Conservation (phyloP, 2,113 vertebrate species). For the Seriola quinqueradiata region DNA sequence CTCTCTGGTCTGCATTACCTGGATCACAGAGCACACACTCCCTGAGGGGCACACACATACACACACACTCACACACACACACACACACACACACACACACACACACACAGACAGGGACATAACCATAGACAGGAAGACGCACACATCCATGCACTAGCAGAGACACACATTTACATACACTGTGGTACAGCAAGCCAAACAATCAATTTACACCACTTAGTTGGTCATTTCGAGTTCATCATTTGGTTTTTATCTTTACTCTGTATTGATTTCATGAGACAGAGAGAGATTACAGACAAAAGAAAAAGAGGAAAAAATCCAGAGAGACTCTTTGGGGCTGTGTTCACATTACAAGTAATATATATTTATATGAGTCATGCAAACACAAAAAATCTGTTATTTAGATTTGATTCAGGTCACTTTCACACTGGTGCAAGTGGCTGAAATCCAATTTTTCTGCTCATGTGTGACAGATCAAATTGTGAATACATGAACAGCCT, state of each 20-base stretch:
- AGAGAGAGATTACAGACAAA: not conserved
- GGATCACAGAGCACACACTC: slow-evolving; percentile 84
- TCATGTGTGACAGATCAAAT: too few relatives aligned
- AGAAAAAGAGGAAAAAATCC: not conserved
- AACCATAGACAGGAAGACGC: not conserved
- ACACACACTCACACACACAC: slow-evolving; percentile 25
- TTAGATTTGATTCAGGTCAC: too few relatives aligned
- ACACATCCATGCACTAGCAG: slow-evolving; percentile 1
- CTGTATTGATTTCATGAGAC: slow-evolving; percentile 53
- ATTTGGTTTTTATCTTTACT: slow-evolving; percentile 57
- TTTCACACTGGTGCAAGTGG: too few relatives aligned
- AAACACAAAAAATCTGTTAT: too few relatives aligned
- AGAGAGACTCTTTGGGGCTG: not conserved
- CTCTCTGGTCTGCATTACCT: slow-evolving; percentile 80
- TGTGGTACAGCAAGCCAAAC: slow-evolving; percentile 29
- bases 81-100: slow-evolving; percentile 23
- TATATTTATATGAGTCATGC: too few relatives aligned
- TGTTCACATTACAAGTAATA: not conserved
- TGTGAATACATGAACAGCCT: too few relatives aligned
- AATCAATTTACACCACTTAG: slow-evolving; percentile 72
- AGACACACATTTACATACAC: slow-evolving; percentile 58
- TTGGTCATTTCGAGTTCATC: slow-evolving; percentile 59
- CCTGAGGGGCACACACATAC: slow-evolving; percentile 58
- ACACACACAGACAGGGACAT: not conserved
- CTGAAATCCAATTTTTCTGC: too few relatives aligned